Conservation (phyloP, 2,888 invertebrate species). For the Melanotus villosus region DNA sequence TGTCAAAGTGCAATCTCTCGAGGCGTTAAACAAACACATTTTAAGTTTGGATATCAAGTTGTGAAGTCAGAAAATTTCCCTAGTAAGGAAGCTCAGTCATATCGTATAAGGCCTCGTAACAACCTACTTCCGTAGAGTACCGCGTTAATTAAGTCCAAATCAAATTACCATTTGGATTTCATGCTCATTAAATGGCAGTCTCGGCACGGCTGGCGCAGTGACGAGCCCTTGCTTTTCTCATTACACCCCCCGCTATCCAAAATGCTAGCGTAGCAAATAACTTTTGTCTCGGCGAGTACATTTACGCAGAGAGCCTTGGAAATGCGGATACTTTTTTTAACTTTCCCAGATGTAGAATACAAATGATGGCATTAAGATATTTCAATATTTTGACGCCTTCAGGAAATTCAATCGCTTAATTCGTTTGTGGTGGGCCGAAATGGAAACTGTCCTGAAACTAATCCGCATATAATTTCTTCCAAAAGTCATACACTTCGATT, state of each 20-base stretch:
- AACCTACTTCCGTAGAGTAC: constrained; percentile 53
- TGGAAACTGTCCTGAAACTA: constrained; percentile 23
- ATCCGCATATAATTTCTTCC: constrained; percentile 41
- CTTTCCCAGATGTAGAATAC: constrained; percentile 38
- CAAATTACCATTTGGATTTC: constrained; percentile 69
- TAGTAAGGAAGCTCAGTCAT: constrained; percentile 31
- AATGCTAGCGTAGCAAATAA: constrained; percentile 45
- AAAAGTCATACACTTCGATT: constrained; percentile 8
- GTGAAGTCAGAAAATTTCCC: constrained; percentile 36
- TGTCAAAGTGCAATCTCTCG: constrained; percentile 33
- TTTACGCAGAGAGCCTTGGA: constrained; percentile 33
- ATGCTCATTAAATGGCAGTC: constrained; percentile 67
- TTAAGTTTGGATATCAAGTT: constrained; percentile 27
- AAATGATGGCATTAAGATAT: constrained; percentile 38
- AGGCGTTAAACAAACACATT: constrained; percentile 34
- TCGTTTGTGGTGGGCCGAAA: constrained; percentile 18
- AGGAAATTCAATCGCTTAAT: constrained; percentile 33
- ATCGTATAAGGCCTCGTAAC: constrained; percentile 44
- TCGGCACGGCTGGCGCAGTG: constrained; percentile 58
- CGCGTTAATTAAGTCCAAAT: constrained; percentile 68
- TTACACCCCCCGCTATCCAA: constrained; percentile 49
- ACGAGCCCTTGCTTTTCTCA: constrained; percentile 57
- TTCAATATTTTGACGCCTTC: constrained; percentile 28
- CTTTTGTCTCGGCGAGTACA: constrained; percentile 45
- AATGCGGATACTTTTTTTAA: constrained; percentile 34